Evolutionary conservation across 1,140 invertebrate species (phyloP), one percentile per base, ranked within the genome.

Genomic region (Coelopa frigida): DNA sequence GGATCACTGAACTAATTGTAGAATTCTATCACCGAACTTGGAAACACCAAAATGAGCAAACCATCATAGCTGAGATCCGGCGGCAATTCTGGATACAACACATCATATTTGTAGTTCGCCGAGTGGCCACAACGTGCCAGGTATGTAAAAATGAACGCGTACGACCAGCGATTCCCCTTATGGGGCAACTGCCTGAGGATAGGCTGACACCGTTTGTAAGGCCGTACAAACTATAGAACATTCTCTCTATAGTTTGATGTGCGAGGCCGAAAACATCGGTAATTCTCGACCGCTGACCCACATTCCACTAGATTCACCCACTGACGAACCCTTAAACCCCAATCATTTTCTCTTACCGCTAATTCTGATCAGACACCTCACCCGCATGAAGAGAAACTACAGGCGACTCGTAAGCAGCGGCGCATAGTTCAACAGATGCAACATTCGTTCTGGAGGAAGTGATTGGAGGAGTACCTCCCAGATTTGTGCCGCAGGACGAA

Each of bases 171-270:
- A 21, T 26, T 18, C 39, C 45, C 8, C 17, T 52, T 8, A 58
- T 56, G 57, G 47, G 46, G 5, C 41, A 33, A 20, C 20, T 55
- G 29, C 55, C 55, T 5, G 10, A 27, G 31, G 26, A 39, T 21
- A 10, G 68, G 37, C 49, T 70, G 2, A 52, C 21, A 17, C 46
- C 51, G 20, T n/a, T 26, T 8, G 22, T 46, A 3, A 37, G 54
- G 37, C 54, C 68, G 7, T 71, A 70, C 48, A n/a, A 46, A 39
- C 11, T 29, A 37, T 15, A 8, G 56, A 56, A 22, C 56, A 61
- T 36, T 42, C 51, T 3, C 37, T 64, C 11, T 26, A 32, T 12
- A 55, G 52, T 8, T 10, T 57, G 5, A 31, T 60, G 26, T 45
- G 51, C 7, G 59, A 58, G 43, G 53, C 48, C 3, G 52, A 60